Percentiles rank a stretch among this genome's conserved stretches.
Conservation (phyloP, 1,140 invertebrate genomes). For the Drosophila repleta region DNA sequence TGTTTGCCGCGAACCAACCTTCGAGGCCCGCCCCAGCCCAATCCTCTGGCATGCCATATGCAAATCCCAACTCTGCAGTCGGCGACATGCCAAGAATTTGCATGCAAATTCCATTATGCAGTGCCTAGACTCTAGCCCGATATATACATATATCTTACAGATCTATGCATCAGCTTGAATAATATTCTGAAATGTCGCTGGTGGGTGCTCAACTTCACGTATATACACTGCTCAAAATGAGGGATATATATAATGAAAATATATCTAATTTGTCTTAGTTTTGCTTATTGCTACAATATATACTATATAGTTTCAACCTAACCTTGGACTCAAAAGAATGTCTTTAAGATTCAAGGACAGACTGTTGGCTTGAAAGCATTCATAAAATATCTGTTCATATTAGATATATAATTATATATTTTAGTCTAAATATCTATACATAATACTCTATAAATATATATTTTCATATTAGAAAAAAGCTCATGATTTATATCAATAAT, state of each 20-base stretch:
- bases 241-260: neutral
- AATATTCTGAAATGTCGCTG: neutral
- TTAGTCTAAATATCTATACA: too few species aligned
- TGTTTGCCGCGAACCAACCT: slow-evolving; percentile 9
- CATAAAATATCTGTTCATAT: too few species aligned
- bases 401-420: too few species aligned
- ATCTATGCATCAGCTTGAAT: neutral
- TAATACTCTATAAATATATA: too few species aligned
- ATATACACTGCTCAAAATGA: neutral
- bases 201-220: neutral
- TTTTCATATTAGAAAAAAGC: neutral
- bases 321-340: neutral
- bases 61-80: slow-evolving; percentile 23
- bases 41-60: slow-evolving; percentile 23
- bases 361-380: too few species aligned
- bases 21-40: neutral
- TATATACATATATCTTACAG: neutral
- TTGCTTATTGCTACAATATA: neutral
- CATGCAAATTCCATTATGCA: slow-evolving; percentile 40
- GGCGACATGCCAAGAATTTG: slow-evolving; percentile 36
- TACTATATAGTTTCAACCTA: neutral
- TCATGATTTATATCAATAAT: neutral
- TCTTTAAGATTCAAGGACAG: neutral
- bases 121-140: slow-evolving; percentile 1
- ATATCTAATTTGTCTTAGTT: neutral